Base-by-base conservation (phyloP, 2,888 invertebrate genomes). In the Diaperis boleti region DNA sequence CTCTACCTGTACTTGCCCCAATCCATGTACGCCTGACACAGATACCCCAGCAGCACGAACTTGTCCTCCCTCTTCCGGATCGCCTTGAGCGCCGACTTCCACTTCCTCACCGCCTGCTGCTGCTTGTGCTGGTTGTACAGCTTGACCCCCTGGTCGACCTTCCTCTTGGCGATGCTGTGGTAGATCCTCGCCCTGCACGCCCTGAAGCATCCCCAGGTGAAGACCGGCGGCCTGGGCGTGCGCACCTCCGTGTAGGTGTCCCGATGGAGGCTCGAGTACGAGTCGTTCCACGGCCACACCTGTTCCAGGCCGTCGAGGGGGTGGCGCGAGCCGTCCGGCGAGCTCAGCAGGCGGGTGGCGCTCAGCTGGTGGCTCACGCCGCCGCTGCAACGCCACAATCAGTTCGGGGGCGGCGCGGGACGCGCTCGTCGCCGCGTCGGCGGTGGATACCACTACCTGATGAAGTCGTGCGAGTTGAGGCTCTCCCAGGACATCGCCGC, bases 1-100 rank as follows among this genome's bases (percentile, higher is more conserved):
- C 8, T 11, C 62, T 71, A 89, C 91, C 93, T 88, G 83, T 93
- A 94, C 81, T 94, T 93, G 62, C 94, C 95, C 86, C 94, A 93
- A 82, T 95, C 94, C 89, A 94, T 92, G 76, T 94, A 92, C 1
- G 94, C 94, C 77, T 92, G 91, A 77, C 94, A 94, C 14, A 95
- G 85, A 76, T 94, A 94, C 0, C 96, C 95, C 1, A 95, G 84
- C 1, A 95, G 85, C 49, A 90, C 88, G 79, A 96, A 96, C 76
- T 93, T 92, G 82, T 96, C 95, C 72, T 90, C 92, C 8, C 92
- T 85, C 68, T 91, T 91, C 60, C 89, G 84, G 31, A 95, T 89
- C 33, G 90, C 88, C 69, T 92, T 90, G 35, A 96, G 82, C 0
- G 95, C 94, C 14, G 92, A 92, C 52, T 90, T 88, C 94, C 95